These are phyloP conservation scores for Pogoniulus pusillus DNA, from an alignment of 2,797 vertebrate genomes.

Conservation along the genomic window DNA sequence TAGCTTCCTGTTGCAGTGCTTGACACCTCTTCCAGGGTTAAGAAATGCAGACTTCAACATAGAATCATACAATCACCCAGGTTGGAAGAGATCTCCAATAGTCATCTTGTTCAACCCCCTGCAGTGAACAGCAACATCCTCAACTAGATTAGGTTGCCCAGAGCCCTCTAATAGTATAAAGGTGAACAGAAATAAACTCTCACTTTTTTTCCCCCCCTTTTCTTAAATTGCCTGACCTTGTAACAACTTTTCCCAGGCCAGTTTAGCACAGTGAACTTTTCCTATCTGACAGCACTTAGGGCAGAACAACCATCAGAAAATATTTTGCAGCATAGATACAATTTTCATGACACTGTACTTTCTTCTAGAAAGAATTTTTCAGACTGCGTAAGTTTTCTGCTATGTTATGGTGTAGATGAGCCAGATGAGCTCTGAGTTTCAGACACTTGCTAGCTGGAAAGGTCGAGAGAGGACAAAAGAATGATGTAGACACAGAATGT, in stretches of 20 bases:
- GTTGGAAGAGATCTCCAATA: too few species aligned
- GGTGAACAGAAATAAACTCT: not conserved
- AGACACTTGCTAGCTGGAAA: not conserved
- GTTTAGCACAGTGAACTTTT: not conserved
- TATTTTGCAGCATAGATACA: not conserved
- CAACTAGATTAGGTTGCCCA: too few species aligned
- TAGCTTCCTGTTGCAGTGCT: not conserved
- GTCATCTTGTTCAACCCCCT: too few species aligned
- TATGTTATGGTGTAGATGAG: not conserved
- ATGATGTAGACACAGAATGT: not conserved
- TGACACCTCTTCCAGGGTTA: rapidly evolving
- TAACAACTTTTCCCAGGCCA: not conserved
- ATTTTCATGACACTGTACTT: not conserved
- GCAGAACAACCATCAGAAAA: not conserved
- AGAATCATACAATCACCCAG: too few species aligned
- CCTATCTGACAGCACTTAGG: not conserved
- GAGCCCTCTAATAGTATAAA: not conserved
- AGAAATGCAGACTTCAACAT: not conserved
- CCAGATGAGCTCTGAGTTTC: not conserved
- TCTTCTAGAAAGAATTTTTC: not conserved
- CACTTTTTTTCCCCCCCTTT: not conserved
- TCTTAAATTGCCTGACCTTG: rapidly evolving
- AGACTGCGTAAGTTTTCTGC: not conserved
- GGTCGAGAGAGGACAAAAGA: not conserved
- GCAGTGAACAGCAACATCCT: too few species aligned